Evolutionary conservation across 1,140 invertebrate species (phyloP), one percentile per base, ranked within the genome.

Genomic region (Micrasema longulum): DNA sequence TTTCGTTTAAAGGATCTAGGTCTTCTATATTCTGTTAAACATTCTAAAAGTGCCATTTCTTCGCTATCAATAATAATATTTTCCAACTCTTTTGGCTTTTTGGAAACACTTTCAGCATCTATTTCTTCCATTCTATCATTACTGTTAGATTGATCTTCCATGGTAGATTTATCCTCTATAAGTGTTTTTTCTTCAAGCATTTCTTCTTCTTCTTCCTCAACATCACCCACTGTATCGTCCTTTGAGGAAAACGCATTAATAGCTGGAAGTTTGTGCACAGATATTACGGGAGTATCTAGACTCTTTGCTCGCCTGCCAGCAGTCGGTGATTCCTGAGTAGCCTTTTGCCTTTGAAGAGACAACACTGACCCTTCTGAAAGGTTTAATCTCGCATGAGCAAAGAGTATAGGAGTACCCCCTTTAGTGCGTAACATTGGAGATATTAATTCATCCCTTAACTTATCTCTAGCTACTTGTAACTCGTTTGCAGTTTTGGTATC

Each of bases 191-290:
- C 86, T 78, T 87, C 87, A 20, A 90, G 85, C 66, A 89, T 87
- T 67, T 88, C 86, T 14, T 31, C n/a, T 7, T 90, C 89, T 78
- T 89, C 86, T 78, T 91, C 87, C 72, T 91, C 89, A 38, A 85
- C 85, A 74, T 87, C 87, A 66, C 89, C 91, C 0, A 95, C 88
- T 0, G 93, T 95, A 78, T 95, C 93, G 81, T 95, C 93, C 81
- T 94, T 94, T 65, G 92, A 93, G 0, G 93, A 94, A 82, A 95
- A 94, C 0, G 93, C 91, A 81, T 93, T 93, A 77, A 92, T 89
- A n/a, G 91, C 90, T 22, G 93, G 93, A 63, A 94, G 81, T 76
- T 88, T 86, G 80, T 92, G 91, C 18, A 95, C 79, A 14, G 92
- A 90, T 77, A 94, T 93, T 47, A 95, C 91, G 9, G 92, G 91